Percentiles rank a stretch among this genome's conserved stretches.
Conservation (phyloP, 1,140 invertebrate genomes). For the Calephelis nemesis region DNA sequence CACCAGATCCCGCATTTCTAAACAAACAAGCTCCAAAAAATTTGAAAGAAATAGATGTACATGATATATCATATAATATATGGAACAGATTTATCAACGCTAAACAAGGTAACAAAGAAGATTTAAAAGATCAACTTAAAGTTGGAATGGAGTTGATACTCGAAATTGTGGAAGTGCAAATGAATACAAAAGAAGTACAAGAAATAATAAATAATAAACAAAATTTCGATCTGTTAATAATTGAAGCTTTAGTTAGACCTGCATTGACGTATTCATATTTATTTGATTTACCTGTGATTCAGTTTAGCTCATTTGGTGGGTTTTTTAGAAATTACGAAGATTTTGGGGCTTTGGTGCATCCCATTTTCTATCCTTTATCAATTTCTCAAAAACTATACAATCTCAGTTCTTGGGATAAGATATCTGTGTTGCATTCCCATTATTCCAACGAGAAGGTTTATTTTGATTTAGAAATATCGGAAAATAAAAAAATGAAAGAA, state of each 20-base stretch:
- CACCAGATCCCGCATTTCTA: slow-evolving; percentile 38
- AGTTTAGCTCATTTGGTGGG: slow-evolving; percentile 51
- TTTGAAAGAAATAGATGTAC: slow-evolving; percentile 44
- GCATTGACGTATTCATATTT: slow-evolving; percentile 53
- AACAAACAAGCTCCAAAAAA: slow-evolving; percentile 31
- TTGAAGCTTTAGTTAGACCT: slow-evolving; percentile 43
- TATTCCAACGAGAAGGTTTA: slow-evolving; percentile 5
- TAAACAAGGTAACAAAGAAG: slow-evolving; percentile 22
- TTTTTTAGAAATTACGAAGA: slow-evolving; percentile 30
- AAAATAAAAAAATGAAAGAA: slow-evolving; percentile 53
- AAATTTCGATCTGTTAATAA: slow-evolving; percentile 55
- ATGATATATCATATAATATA: slow-evolving; percentile 35
- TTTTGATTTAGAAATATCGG: slow-evolving; percentile 23
- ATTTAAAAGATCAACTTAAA: slow-evolving; percentile 21
- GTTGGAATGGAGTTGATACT: slow-evolving; percentile 27
- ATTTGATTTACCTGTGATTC: slow-evolving; percentile 62
- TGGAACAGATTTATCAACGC: slow-evolving; percentile 19
- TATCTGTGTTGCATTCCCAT: slow-evolving; percentile 29
- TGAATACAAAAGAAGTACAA: slow-evolving; percentile 42
- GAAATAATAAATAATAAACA: slow-evolving; percentile 40
- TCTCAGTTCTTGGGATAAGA: slow-evolving; percentile 49
- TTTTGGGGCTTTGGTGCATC: slow-evolving; percentile 68
- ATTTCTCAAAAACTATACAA: slow-evolving; percentile 43
- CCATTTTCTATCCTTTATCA: slow-evolving; percentile 66
- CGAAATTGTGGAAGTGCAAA: slow-evolving; percentile 37